Base-by-base conservation (phyloP, 2,888 invertebrate genomes). In the Eulithis prunata region DNA sequence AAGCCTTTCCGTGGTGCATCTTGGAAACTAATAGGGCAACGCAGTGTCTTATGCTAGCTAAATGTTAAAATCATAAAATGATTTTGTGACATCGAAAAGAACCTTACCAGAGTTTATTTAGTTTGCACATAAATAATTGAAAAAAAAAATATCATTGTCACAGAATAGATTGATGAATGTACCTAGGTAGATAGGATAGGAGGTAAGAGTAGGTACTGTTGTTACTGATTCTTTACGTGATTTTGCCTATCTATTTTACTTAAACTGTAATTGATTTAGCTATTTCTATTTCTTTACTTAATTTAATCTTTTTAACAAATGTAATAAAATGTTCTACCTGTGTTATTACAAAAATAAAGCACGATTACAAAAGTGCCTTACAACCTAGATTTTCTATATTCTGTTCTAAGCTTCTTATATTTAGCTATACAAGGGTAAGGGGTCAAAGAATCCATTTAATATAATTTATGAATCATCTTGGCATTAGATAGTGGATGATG, bases 401-500 rank as follows among this genome's bases (percentile, higher is more conserved):
- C 75, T 68, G 66, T 71, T 71, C 72, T 74, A 72, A 74, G 71
- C 72, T 66, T 65, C 73, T 73, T 76, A 75, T 75, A 8, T 71
- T 52, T 75, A 82, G 77, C 80, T 87, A 80, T 83, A 86, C 86
- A 86, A 76, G 75, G 79, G 69, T 78, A 71, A 79, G 80, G 80
- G 76, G 70, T 78, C 75, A 71, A 73, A 71, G 64, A 71, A 58
- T 70, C 66, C 61, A 64, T 58, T 69, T 57, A 36, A 60, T 65
- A 69, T 72, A 54, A 78, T 75, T 21, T 80, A 69, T 74, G 21
- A 91, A 90, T 93, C 92, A 93, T 89, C 92, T 93, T 69, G 87
- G 88, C 81, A 88, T 89, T 67, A 89, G 82, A 78, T 83, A 84
- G 69, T 85, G 84, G 52, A 90, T 76, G 62, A 81, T 73, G 32